A percentile compares a stretch with the other conserved stretches of the same genome.
Conservation (phyloP, 2,797 vertebrate species). For the Acanthopagrus latus region DNA sequence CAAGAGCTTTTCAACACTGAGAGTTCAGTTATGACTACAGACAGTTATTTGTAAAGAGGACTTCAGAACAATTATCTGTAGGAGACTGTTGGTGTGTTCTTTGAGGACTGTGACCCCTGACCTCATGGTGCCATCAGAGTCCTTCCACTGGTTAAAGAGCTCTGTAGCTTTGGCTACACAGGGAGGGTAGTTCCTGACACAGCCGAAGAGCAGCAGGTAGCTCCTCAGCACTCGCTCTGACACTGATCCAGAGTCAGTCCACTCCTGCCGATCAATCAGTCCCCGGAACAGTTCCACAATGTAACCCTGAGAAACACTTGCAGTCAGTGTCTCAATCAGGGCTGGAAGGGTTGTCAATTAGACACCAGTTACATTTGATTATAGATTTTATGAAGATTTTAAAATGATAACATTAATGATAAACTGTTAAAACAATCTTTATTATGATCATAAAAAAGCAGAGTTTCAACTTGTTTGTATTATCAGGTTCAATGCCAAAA, state of each 20-base stretch:
- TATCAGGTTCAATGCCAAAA: background rate
- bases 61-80: background rate
- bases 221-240: slow-evolving; percentile 88
- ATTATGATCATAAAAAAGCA: background rate
- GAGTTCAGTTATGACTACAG: background rate
- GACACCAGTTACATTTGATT: too few species aligned
- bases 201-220: slow-evolving; percentile 88
- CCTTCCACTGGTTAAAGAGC: slow-evolving; percentile 89
- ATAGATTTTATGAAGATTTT: too few species aligned
- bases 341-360: background rate
- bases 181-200: slow-evolving; percentile 85
- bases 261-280: slow-evolving; percentile 90
- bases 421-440: background rate
- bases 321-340: background rate
- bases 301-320: slow-evolving; percentile 83
- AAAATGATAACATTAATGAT: background rate
- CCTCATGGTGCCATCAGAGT: slow-evolving; percentile 89
- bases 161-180: slow-evolving; percentile 86
- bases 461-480: background rate
- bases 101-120: slow-evolving; percentile 52
- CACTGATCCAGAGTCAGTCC: slow-evolving; percentile 89
- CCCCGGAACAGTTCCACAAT: slow-evolving; percentile 87
- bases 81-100: background rate
- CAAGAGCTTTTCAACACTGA: background rate
- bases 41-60: background rate